Evolutionary conservation across 2,888 invertebrate species (phyloP), one percentile per base, ranked within the genome.

Genomic region (Tryphoninae sp.): DNA sequence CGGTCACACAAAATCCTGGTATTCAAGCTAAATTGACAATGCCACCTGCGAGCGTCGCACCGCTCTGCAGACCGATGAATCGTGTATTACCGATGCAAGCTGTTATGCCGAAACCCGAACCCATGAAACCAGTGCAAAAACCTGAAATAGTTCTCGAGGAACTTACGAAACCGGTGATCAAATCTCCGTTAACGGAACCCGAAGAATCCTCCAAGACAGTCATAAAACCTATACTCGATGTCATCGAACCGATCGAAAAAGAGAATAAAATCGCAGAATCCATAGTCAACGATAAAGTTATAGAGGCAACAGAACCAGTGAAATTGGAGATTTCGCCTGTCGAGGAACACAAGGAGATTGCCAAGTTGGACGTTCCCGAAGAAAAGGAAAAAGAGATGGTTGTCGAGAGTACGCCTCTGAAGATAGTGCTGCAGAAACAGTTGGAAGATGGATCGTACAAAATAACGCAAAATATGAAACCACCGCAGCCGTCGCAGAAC

Each of bases 61-160:
- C 92, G 1, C 89, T 92, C 9, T 92, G 92, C 91, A 93, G 96
- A 79, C 96, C 96, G 58, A 96, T 96, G 93, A 96, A 96, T 89
- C 93, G 96, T 83, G 96, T 96, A 1, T 89, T 96, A 69, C 96
- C 96, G 9, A 95, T 96, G 94, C 96, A 96, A 87, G 95, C 96
- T 83, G 94, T 94, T 73, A 93, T 94, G 8, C 93, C 94, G 86
- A 94, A 94, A 86, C 93, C 93, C 59, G 88, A 91, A 78, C 90
- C 92, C 19, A 89, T 90, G 0, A 89, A 89, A 77, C 69, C 83
- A 0, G 82, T 86, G 16, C 82, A 88, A 58, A 91, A 89, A 62
- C 83, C 86, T 0, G 88, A 90, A 19, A 85, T 88, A 13, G 80
- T 82, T 11, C 86, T 89, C 11, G 89, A 91, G 16, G 90, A 91